Conservation (phyloP, 2,113 vertebrate species). For the Channa argus region DNA sequence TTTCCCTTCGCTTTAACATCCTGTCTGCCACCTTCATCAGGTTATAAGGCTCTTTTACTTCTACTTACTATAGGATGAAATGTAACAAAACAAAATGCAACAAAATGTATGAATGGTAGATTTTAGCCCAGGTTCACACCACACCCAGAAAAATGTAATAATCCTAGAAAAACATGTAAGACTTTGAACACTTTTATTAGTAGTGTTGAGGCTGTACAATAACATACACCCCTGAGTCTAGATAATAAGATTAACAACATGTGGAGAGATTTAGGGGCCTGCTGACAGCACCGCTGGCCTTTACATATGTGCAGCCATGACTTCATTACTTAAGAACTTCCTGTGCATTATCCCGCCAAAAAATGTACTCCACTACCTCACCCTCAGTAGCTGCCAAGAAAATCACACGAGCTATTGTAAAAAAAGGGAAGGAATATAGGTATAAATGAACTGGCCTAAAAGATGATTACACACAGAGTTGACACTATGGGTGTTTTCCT, state of each 20-base stretch:
- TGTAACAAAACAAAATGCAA: too few species aligned
- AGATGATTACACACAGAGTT: neutral
- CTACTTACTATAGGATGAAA: neutral
- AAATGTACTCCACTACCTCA: constrained; percentile 33
- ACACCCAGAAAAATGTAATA: neutral
- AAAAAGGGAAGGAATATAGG: too few species aligned
- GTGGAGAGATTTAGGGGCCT: neutral
- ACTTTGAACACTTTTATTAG: too few species aligned
- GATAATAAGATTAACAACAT: constrained; percentile 33
- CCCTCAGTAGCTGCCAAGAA: constrained; percentile 20
- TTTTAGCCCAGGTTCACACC: neutral
- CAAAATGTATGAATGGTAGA: too few species aligned
- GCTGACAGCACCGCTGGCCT: constrained; percentile 33
- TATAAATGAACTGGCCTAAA: too few species aligned
- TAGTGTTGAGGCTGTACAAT: neutral
- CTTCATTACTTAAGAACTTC: constrained; percentile 43
- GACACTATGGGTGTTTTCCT: constrained; percentile 4
- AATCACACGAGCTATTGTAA: constrained; percentile 11
- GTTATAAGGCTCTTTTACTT: neutral
- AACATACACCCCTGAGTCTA: neutral
- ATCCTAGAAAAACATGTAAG: neutral
- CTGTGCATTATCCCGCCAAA: constrained; percentile 21
- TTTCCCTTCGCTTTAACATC: too few species aligned
- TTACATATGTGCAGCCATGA: constrained; percentile 12
- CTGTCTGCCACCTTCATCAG: neutral